Base-by-base conservation (phyloP, 2,888 invertebrate species). In the Eugnorisma glareosa region DNA sequence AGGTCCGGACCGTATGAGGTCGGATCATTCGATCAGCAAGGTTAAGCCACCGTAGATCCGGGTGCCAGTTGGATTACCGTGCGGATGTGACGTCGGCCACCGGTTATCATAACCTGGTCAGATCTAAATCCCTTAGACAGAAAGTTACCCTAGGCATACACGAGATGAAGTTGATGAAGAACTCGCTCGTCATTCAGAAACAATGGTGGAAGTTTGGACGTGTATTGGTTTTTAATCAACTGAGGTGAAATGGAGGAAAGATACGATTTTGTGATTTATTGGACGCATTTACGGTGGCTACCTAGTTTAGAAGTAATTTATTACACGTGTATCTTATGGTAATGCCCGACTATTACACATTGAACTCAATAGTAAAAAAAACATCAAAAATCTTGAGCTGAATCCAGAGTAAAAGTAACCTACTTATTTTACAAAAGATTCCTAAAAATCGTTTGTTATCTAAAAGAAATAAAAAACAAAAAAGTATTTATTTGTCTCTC, bases 11-110 rank as follows among this genome's bases (percentile, higher is more conserved):
- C 40, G 69, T 59, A 71, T 86, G 69, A 76, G 74, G 73, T 64
- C 63, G 73, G 78, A 79, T 85, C 73, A 84, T 74, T 73, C 66
- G 78, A 87, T 76, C 78, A 87, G 78, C 11, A 64, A 79, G 82
- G 85, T 84, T 86, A 84, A 77, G 75, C 87, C 74, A 75, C 64
- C 69, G 74, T 73, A 75, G 81, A 81, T 75, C 87, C 73, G 75
- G 84, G 67, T 75, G 76, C 76, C 74, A 67, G 85, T 70, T 70
- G 82, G 77, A 82, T 83, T 83, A 83, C 83, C 68, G 51, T 66
- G 81, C 75, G 82, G 83, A 83, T 82, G 68, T 77, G 86, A 85
- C 68, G 83, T 82, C 82, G 64, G 71, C 71, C 28, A 48, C 71
- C 73, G 82, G 83, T 69, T 77, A 82, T 85, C 48, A 73, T 74